A percentile compares a stretch with the other conserved stretches of the same genome.
Evolutionary conservation across 2,888 invertebrate species (phyloP).

Genomic region (Clunio marinus): DNA sequence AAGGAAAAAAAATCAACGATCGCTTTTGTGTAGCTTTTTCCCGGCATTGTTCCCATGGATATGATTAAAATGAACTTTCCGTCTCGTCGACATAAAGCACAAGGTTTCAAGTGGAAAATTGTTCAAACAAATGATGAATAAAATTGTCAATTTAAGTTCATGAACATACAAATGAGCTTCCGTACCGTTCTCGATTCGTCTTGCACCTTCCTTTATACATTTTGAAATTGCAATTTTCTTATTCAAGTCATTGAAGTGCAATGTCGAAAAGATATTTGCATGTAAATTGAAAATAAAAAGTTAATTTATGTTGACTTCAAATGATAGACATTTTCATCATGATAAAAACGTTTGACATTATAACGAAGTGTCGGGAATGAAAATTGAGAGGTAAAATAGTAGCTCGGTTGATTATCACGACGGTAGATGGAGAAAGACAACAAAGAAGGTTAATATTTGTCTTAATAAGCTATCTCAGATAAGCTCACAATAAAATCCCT

Average conservation of each 20-base stretch:
- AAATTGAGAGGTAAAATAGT: no score
- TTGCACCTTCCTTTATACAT: background rate
- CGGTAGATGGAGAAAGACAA: no score
- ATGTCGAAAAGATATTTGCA: background rate
- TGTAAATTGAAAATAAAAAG: conserved; percentile 1
- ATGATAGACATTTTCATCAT: no score
- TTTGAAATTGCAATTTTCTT: background rate
- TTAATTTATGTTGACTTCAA: no score
- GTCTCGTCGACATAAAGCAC: background rate
- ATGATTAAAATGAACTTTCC: conserved; percentile 26
- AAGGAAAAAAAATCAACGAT: background rate
- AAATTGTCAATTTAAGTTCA: conserved; percentile 32
- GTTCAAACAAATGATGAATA: conserved; percentile 20
- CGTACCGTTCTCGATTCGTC: background rate
- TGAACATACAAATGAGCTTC: background rate
- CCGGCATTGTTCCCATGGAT: background rate
- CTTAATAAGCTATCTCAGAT: no score
- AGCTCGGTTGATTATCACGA: no score
- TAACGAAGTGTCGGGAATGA: no score
- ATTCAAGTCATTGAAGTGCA: conserved; percentile 20
- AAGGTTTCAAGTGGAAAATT: background rate
- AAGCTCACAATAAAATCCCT: no score
- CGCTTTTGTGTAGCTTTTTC: background rate
- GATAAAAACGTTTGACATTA: no score
- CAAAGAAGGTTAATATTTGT: no score